A percentile compares a stretch with the other conserved stretches of the same genome.
Conservation (phyloP, 1,140 invertebrate species). For the Drosophila ananassae region DNA sequence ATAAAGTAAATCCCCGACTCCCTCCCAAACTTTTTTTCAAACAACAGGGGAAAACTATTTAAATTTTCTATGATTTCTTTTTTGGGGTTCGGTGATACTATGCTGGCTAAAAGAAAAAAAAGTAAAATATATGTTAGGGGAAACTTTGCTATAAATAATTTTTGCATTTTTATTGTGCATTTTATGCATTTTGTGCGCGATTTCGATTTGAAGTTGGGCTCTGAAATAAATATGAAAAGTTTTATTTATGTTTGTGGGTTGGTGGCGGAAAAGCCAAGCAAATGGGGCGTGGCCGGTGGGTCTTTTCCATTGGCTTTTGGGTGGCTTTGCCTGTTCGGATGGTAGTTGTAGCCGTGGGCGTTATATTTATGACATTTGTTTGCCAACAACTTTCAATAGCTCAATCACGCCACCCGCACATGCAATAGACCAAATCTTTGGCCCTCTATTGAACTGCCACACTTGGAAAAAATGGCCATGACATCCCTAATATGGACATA, state of each 20-base stretch:
- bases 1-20: constrained; percentile 26
- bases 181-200: constrained; percentile 71
- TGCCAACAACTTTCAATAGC: constrained; percentile 81
- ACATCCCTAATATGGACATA: neutral
- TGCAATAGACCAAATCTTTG: constrained; percentile 39
- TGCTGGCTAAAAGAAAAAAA: constrained; percentile 28
- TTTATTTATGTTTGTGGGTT: constrained; percentile 73
- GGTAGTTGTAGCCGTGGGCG: constrained; percentile 40
- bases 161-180: constrained; percentile 82
- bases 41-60: constrained; percentile 61
- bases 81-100: constrained; percentile 48
- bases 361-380: constrained; percentile 81
- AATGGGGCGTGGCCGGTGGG: constrained; percentile 11
- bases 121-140: constrained; percentile 12
- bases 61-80: constrained; percentile 56
- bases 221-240: constrained; percentile 81
- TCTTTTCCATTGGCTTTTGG: constrained; percentile 5
- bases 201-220: constrained; percentile 75
- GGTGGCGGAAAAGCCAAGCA: constrained; percentile 1
- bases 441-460: constrained; percentile 3
- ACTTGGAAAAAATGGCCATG: neutral
- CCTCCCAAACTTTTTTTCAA: constrained; percentile 15
- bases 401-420: constrained; percentile 70
- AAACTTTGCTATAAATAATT: constrained; percentile 81
- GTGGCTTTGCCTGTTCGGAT: neutral